phyloP scores from a whole-genome alignment of 2,888 invertebrate genomes.

The Troides aeacus region DNA sequence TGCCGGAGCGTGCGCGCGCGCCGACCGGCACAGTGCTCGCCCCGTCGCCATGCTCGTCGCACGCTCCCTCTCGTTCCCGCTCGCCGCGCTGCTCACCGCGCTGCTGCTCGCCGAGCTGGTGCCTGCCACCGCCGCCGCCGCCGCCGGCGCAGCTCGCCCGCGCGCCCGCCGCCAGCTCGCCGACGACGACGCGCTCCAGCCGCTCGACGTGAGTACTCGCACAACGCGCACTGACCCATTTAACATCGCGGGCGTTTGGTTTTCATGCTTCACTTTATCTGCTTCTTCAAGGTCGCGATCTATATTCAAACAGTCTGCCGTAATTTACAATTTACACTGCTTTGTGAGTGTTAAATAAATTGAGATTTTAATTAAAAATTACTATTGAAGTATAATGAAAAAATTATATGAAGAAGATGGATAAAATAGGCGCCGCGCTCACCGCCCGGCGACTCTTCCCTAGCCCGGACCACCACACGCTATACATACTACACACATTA shows the following conservation, averaged over 20 bases:
- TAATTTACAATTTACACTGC: too few species aligned
- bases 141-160: constrained; percentile 37
- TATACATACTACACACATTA: too few species aligned
- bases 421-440: too few species aligned
- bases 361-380: too few species aligned
- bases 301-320: too few species aligned
- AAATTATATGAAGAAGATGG: too few species aligned
- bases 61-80: constrained; percentile 41
- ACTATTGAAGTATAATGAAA: too few species aligned
- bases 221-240: constrained; percentile 1
- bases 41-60: constrained; percentile 41
- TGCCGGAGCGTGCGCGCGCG: constrained; percentile 33
- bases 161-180: constrained; percentile 61
- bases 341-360: too few species aligned
- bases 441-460: too few species aligned
- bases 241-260: not conserved
- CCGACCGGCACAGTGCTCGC: constrained; percentile 36
- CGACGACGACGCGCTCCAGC: constrained; percentile 66
- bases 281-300: too few species aligned
- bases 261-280: not conserved
- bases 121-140: constrained; percentile 38
- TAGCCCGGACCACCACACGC: too few species aligned
- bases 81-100: constrained; percentile 38
- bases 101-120: constrained; percentile 15
- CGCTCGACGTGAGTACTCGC: constrained; percentile 57